Evolutionary conservation across 2,113 vertebrate species (phyloP).

Genomic region (Boulengeromyrus knoepffleri): DNA sequence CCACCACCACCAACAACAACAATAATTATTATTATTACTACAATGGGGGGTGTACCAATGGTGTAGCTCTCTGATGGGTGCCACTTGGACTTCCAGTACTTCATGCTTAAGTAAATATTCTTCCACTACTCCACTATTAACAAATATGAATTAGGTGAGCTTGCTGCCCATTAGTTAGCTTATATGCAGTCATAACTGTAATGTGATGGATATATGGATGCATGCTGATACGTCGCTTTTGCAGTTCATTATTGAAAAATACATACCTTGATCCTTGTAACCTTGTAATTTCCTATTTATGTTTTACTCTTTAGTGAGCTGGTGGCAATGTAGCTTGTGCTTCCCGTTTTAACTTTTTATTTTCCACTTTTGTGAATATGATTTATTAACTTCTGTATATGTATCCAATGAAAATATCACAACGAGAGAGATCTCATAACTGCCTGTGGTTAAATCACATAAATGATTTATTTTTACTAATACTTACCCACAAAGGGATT

Average conservation of each 20-base stretch:
- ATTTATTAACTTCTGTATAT: conserved; percentile 9
- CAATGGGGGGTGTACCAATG: background rate
- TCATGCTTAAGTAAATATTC: background rate
- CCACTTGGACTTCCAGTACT: background rate
- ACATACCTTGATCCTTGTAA: conserved; percentile 8
- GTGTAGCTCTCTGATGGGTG: background rate
- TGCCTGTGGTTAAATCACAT: background rate
- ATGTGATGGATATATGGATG: background rate
- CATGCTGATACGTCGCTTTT: background rate
- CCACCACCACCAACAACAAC: background rate
- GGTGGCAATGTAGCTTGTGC: conserved; percentile 8
- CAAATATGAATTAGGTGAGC: background rate
- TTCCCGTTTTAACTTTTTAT: background rate
- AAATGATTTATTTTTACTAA: background rate
- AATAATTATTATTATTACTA: background rate
- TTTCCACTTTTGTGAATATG: conserved; percentile 7
- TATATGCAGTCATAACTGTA: background rate
- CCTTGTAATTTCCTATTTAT: conserved; percentile 19
- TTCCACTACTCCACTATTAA: background rate
- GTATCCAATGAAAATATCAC: background rate
- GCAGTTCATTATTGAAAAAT: conserved; percentile 9
- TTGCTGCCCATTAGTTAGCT: background rate
- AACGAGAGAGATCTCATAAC: background rate
- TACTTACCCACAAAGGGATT: background rate
- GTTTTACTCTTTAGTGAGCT: conserved; percentile 25